Evolutionary conservation across 2,888 invertebrate species (phyloP), one percentile per base, ranked within the genome.

Genomic region (Elmis aenea): DNA sequence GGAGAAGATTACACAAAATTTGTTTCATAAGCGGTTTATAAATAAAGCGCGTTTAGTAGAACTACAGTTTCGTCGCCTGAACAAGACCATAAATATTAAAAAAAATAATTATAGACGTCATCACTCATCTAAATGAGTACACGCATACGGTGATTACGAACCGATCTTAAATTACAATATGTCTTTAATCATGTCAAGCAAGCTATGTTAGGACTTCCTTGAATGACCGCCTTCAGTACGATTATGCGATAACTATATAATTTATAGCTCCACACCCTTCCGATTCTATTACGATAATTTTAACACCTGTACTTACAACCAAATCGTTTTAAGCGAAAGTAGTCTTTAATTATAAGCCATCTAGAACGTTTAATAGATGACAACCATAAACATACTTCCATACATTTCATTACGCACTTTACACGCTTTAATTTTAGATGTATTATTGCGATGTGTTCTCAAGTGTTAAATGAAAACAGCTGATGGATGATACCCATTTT

Each of bases 201-300:
- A 45, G 36, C 32, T 41, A 46, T 47, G 45, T 49, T 46, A 42
- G 44, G 40, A 50, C 48, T 50, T 46, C 48, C 48, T 49, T 42
- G 47, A 50, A 45, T 40, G 48, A 45, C 48, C 51, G 46, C 48
- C 49, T 48, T 46, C 48, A 39, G 45, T 41, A 43, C 54, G 58
- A 59, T 58, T 58, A 56, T 45, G 49, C 52, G 59, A 57, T 57
- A 55, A 58, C 51, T 52, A 50, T 51, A 55, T 61, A 59, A 61
- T 62, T 61, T 61, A 62, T 54, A 54, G 49, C 50, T 55, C 55
- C 60, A 59, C 61, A 56, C 63, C 61, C 60, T 61, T 63, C 61
- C 62, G 63, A 64, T 64, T 60, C 62, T 59, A 62, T 64, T 63
- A 63, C 61, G 62, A 62, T 63, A 62, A 63, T 58, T 61, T 64